phyloP scores from a whole-genome alignment of 2,888 invertebrate species.

The Meiosimyza platycephala region DNA sequence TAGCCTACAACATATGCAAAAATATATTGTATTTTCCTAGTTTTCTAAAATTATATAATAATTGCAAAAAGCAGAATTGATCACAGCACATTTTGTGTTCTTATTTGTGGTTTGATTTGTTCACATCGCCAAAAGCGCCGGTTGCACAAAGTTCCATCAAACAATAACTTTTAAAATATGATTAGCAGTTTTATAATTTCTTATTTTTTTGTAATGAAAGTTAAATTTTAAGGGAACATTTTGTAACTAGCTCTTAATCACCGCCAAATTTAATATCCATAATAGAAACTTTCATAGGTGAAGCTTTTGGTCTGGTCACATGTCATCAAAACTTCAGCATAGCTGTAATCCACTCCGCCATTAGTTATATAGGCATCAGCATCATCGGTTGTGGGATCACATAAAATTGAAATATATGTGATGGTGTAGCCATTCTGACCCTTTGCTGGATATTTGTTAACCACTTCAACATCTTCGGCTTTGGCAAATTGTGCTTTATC shows the following conservation, averaged over 20 bases:
- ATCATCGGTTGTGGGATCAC: constrained; percentile 54
- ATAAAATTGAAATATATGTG: constrained; percentile 57
- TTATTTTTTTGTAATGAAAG: constrained; percentile 20
- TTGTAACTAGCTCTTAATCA: constrained; percentile 34
- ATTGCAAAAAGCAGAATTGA: constrained; percentile 13
- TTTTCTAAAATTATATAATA: neutral
- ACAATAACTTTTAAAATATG: neutral
- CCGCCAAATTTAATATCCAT: constrained; percentile 57
- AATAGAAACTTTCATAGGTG: constrained; percentile 59
- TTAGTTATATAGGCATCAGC: constrained; percentile 52
- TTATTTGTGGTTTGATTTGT: neutral
- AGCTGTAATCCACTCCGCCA: constrained; percentile 56
- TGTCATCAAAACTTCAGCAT: constrained; percentile 54
- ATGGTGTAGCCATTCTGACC: constrained; percentile 49
- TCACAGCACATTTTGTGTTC: constrained; percentile 19
- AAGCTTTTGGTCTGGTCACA: constrained; percentile 56
- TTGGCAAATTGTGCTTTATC: constrained; percentile 55
- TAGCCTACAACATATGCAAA: constrained; percentile 10
- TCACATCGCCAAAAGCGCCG: no score
- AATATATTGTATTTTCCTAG: neutral
- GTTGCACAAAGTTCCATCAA: neutral
- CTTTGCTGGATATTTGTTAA: constrained; percentile 54
- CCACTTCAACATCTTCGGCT: constrained; percentile 55
- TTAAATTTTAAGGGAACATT: constrained; percentile 32
- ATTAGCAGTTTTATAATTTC: constrained; percentile 40